Evolutionary conservation across 1,140 invertebrate species (phyloP).

Genomic region (Heliconius himera): DNA sequence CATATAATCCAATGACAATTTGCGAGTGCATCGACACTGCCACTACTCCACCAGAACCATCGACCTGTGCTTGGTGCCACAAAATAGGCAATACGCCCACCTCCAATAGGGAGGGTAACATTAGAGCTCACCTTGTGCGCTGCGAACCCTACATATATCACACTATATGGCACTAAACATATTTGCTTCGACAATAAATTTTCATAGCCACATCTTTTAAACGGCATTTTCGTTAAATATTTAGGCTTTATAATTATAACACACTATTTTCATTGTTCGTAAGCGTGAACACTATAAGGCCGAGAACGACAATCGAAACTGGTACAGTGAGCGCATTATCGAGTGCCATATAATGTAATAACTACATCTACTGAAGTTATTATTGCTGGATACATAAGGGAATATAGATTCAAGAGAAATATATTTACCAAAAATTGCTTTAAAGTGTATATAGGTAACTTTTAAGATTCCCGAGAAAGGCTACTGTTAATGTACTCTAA

Average conservation of each 20-base stretch:
- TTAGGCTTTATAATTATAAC: constrained; percentile 7
- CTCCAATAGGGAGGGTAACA: constrained; percentile 81
- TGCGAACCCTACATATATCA: constrained; percentile 76
- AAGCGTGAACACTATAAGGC: constrained; percentile 10
- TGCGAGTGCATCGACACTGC: constrained; percentile 17
- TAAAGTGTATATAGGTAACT: constrained; percentile 81
- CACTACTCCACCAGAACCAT: constrained; percentile 64
- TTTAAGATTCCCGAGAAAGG: constrained; percentile 80
- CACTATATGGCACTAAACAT: constrained; percentile 59
- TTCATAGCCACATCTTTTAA: constrained; percentile 12
- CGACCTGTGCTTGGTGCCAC: constrained; percentile 79
- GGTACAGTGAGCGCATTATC: constrained; percentile 21
- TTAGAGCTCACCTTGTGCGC: constrained; percentile 81
- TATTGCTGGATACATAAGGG: constrained; percentile 81
- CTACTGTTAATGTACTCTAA: constrained; percentile 81
- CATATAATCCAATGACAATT: neutral
- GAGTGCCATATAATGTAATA: constrained; percentile 67
- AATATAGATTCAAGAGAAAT: constrained; percentile 81
- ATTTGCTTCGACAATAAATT: constrained; percentile 16
- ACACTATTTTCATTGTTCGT: neutral
- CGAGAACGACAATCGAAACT: constrained; percentile 21
- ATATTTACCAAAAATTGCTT: constrained; percentile 79
- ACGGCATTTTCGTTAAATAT: constrained; percentile 4
- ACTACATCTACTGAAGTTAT: constrained; percentile 79
- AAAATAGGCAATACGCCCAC: constrained; percentile 80